phyloP scores from a whole-genome alignment of 2,888 invertebrate genomes.

The Oasisia sp. region DNA sequence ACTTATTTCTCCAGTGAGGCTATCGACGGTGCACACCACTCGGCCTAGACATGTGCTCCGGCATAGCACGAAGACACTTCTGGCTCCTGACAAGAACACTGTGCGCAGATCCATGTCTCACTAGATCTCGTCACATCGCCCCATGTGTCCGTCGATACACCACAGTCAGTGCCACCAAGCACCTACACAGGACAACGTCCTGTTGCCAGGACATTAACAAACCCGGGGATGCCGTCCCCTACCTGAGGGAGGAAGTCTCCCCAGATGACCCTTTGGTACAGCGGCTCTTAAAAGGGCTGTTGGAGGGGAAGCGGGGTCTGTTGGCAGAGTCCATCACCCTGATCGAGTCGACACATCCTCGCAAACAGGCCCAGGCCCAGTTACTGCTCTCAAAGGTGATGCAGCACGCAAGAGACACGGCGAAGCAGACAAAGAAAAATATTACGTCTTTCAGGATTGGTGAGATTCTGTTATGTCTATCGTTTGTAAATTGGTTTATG shows the following conservation, averaged over 20 bases:
- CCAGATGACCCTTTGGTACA: constrained; percentile 44
- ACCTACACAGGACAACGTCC: not conserved
- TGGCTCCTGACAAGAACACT: not conserved
- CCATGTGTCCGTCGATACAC: not conserved
- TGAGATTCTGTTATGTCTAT: constrained; percentile 35
- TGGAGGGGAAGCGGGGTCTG: constrained; percentile 59
- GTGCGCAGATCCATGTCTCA: not conserved
- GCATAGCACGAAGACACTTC: not conserved
- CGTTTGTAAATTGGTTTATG: not conserved
- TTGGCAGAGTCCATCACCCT: constrained; percentile 68
- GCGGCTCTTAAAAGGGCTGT: constrained; percentile 49
- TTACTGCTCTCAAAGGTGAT: constrained; percentile 60
- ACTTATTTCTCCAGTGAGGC: not conserved
- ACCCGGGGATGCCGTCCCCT: not conserved
- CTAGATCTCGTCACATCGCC: not conserved
- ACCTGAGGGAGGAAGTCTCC: not conserved
- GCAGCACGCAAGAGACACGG: constrained; percentile 47
- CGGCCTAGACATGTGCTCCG: not conserved
- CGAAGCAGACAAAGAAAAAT: constrained; percentile 39
- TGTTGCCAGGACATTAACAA: not conserved
- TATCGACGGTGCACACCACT: not conserved
- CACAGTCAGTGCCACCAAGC: not conserved
- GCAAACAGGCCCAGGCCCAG: constrained; percentile 65
- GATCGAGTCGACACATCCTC: constrained; percentile 66
- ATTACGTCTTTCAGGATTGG: constrained; percentile 61